These are phyloP conservation scores for Nomada ruficornis DNA, from an alignment of 2,888 invertebrate genomes.

Conservation along the genomic window DNA sequence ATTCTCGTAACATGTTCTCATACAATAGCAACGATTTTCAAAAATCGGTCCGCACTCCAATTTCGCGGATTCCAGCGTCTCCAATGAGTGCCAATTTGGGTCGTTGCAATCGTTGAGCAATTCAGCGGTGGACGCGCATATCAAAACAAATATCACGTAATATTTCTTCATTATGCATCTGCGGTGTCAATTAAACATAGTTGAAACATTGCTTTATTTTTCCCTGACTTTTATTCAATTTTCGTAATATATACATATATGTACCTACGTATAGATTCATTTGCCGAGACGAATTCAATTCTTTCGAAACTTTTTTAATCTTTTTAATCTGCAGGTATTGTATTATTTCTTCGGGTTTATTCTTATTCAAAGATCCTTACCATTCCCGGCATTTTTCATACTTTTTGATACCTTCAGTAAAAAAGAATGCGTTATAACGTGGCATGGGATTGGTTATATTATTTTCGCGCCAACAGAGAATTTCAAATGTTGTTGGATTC, in stretches of 20 bases:
- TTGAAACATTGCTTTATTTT: background rate
- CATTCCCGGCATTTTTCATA: background rate
- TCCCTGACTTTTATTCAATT: background rate
- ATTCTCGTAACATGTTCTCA: conserved; percentile 85
- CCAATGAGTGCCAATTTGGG: conserved; percentile 78
- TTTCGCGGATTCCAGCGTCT: conserved; percentile 70
- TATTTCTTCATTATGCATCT: conserved; percentile 56
- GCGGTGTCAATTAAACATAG: conserved; percentile 10
- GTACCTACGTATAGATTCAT: conserved; percentile 35
- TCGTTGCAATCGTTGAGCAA: conserved; percentile 66
- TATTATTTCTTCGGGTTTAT: background rate
- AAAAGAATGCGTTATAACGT: background rate
- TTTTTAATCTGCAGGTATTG: background rate
- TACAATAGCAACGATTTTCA: conserved; percentile 86
- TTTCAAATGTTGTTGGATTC: background rate
- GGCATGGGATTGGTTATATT: conserved; percentile 6
- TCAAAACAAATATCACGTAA: conserved; percentile 37
- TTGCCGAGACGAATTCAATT: background rate
- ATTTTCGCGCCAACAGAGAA: background rate
- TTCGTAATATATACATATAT: conserved; percentile 10
- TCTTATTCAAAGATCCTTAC: no score
- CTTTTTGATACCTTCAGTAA: background rate
- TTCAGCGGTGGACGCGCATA: conserved; percentile 44
- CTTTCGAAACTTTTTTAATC: background rate
- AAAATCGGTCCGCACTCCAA: conserved; percentile 85